Conservation (phyloP, 2,888 invertebrate species). For the Lissonota sp. region DNA sequence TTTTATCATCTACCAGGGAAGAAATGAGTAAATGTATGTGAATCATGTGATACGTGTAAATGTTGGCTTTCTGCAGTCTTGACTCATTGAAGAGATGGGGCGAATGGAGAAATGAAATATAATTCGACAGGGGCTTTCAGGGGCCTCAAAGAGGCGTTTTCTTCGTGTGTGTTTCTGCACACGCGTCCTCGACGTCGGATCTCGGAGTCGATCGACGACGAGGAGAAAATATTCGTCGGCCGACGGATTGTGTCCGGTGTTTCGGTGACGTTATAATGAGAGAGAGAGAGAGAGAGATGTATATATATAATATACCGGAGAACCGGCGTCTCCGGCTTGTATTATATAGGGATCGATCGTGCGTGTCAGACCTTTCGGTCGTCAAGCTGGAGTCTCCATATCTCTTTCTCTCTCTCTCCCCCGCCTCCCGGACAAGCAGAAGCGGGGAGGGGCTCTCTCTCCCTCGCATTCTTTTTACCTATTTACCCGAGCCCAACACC, state of each 20-base stretch:
- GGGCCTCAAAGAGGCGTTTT: too few relatives aligned
- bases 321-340: conserved; percentile 65
- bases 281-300: conserved; percentile 8
- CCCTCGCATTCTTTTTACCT: conserved; percentile 61
- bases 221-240: not conserved
- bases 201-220: not conserved
- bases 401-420: conserved; percentile 31
- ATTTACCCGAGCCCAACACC: conserved; percentile 58
- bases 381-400: conserved; percentile 75
- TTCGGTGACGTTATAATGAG: not conserved
- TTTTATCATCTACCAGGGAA: not conserved
- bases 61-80: too few relatives aligned
- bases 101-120: too few relatives aligned
- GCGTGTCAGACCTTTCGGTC: conserved; percentile 77
- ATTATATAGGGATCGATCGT: conserved; percentile 75
- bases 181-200: too few relatives aligned
- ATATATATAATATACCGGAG: conserved; percentile 31
- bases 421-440: conserved; percentile 4
- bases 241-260: conserved; percentile 1
- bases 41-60: too few relatives aligned
- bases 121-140: too few relatives aligned
- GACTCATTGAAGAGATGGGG: too few relatives aligned
- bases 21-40: not conserved
- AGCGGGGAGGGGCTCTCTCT: conserved; percentile 56
- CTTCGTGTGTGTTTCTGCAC: too few relatives aligned